Evolutionary conservation across 2,113 vertebrate species (phyloP), one percentile per base, ranked within the genome.

Genomic region (Entosphenus tridentatus): DNA sequence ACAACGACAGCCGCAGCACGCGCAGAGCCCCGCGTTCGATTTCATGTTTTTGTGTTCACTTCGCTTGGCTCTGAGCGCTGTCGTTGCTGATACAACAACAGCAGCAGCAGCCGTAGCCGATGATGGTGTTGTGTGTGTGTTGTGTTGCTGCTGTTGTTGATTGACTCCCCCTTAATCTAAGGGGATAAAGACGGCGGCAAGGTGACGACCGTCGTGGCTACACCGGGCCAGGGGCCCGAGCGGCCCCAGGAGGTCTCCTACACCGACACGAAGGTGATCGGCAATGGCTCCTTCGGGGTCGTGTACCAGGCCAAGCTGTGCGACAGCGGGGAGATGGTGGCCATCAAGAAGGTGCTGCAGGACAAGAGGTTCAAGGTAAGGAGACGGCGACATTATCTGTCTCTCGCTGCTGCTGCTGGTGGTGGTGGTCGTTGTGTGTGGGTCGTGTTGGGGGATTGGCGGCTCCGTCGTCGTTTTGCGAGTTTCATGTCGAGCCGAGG

Each of bases 131-230:
- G 12, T 70, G n/a, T 14, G 18, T 57, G 10, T 71, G 68, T 69
- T 68, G 18, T 68, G 83, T 16, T 73, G 17, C 9, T 71, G 4
- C 67, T 69, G 76, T 68, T 75, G 9, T 73, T 69, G 55, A 70
- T 70, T 72, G 3, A 69, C 0, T 68, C 56, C 74, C 67, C 39
- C 69, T 76, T 75, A 57, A 73, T 16, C 14, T 57, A 70, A 85
- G 93, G 93, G 82, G 93, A 98, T 77, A 98, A 98, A 75, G 87
- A 90, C 79, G 87, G 84, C 39, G 81, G 86, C 59, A 89, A 90
- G 78, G 86, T 90, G 80, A 90, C 86, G 13, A 92, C 87, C 1
- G 88, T 92, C 69, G 86, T 92, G 72, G 87, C 88, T 71, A 90
- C 87, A 9, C 80, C 87, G 1, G 88, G 88, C 67, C 88, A 92